phyloP scores from a whole-genome alignment of 2,888 invertebrate species.

The Oscheius sp. region DNA sequence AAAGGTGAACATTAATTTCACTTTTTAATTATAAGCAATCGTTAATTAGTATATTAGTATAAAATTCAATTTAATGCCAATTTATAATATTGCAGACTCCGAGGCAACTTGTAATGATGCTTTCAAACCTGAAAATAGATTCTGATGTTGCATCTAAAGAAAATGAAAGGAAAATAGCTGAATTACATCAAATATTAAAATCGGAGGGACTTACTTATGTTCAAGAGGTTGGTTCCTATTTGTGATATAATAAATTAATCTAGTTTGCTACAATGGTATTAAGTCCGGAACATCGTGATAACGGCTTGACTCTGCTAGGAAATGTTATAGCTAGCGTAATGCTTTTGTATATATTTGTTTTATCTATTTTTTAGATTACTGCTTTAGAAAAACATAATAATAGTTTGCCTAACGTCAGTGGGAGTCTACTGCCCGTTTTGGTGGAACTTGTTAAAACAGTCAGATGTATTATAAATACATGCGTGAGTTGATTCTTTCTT shows the following conservation, averaged over 20 bases:
- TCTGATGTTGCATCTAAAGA: background rate
- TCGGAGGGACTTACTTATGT: conserved; percentile 17
- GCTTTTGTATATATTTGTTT: background rate
- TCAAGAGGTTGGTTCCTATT: conserved; percentile 21
- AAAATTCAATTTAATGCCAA: background rate
- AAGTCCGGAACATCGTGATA: conserved; percentile 12
- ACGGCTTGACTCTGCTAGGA: conserved; percentile 28
- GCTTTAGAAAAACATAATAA: background rate
- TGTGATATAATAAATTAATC: conserved; percentile 1
- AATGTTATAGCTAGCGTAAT: conserved; percentile 26
- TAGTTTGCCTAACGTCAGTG: background rate
- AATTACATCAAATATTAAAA: conserved; percentile 1
- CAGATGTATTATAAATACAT: conserved; percentile 52
- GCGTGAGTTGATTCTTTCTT: conserved; percentile 40
- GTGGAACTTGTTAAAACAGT: conserved; percentile 48
- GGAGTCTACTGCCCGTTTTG: background rate
- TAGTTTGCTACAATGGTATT: conserved; percentile 33
- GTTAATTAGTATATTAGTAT: background rate
- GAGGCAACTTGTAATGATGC: conserved; percentile 31
- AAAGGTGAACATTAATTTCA: background rate
- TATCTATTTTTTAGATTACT: conserved; percentile 16
- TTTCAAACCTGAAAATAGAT: conserved; percentile 1
- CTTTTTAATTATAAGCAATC: background rate
- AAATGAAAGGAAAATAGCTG: conserved; percentile 5
- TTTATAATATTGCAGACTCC: conserved; percentile 17